Evolutionary conservation across 2,797 vertebrate species (phyloP).

Genomic region (Delichon dasypus): DNA sequence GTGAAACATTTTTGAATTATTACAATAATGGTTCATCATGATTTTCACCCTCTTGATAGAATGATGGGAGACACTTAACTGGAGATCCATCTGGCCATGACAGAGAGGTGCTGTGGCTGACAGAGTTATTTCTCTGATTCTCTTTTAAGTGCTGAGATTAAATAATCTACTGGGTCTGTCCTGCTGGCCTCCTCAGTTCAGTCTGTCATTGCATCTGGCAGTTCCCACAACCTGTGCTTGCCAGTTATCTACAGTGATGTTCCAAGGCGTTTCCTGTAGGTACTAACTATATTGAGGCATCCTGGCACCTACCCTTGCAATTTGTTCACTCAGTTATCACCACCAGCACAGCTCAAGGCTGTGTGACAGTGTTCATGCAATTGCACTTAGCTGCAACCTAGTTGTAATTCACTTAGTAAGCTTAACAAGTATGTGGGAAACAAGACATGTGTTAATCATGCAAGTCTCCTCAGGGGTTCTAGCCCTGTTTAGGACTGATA

Average conservation of each 20-base stretch:
- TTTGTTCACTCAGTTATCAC: neutral
- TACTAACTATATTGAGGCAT: neutral
- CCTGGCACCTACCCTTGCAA: neutral
- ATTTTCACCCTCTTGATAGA: neutral
- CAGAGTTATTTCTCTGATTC: slow-evolving; percentile 48
- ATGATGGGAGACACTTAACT: neutral
- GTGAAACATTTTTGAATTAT: neutral
- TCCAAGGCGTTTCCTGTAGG: neutral
- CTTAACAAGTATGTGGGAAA: neutral
- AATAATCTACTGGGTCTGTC: slow-evolving; percentile 53
- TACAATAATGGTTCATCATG: neutral
- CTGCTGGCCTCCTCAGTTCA: slow-evolving; percentile 36
- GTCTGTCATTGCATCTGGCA: neutral
- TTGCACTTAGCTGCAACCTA: neutral
- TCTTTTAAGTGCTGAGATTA: slow-evolving; percentile 34
- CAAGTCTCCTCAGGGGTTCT: neutral
- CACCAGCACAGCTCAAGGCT: neutral
- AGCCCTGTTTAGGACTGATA: neutral
- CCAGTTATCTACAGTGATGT: neutral
- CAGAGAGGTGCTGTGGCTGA: slow-evolving; percentile 9
- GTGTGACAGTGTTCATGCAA: neutral
- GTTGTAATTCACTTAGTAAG: neutral
- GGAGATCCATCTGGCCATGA: neutral
- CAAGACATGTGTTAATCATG: neutral
- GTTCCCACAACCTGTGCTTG: neutral